phyloP scores from a whole-genome alignment of 2,888 invertebrate species.

The Cantharis rustica region DNA sequence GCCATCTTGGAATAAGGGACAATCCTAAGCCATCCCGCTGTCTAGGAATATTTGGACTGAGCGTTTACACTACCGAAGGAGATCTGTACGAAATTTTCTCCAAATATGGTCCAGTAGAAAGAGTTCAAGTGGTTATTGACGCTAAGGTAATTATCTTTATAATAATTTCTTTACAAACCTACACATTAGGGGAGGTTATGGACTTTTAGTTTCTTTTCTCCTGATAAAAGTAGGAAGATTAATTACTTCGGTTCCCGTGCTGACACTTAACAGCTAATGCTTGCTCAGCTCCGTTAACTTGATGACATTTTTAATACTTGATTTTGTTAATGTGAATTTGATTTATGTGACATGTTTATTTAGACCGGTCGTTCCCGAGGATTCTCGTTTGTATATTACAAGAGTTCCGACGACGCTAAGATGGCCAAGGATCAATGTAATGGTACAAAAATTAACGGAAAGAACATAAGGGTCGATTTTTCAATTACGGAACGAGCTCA shows the following conservation, averaged over 20 bases:
- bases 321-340: not conserved
- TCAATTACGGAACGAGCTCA: slow-evolving; percentile 96
- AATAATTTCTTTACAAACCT: slow-evolving; percentile 29
- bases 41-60: slow-evolving; percentile 93
- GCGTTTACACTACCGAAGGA: slow-evolving; percentile 89
- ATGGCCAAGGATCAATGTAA: slow-evolving; percentile 92
- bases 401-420: slow-evolving; percentile 85
- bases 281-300: slow-evolving; percentile 46
- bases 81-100: slow-evolving; percentile 91
- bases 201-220: slow-evolving; percentile 40
- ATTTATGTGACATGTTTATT: not conserved
- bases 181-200: slow-evolving; percentile 44
- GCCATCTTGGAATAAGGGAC: slow-evolving; percentile 81
- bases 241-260: slow-evolving; percentile 42
- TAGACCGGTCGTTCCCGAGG: slow-evolving; percentile 92
- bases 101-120: slow-evolving; percentile 90
- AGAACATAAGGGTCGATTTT: slow-evolving; percentile 92
- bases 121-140: slow-evolving; percentile 93
- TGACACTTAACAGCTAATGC: slow-evolving; percentile 38
- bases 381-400: slow-evolving; percentile 96
- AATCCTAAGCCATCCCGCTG: slow-evolving; percentile 88
- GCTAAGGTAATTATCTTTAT: slow-evolving; percentile 74
- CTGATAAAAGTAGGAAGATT: slow-evolving; percentile 48
- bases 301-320: slow-evolving; percentile 34
- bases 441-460: slow-evolving; percentile 93